Percentiles rank a stretch among this genome's conserved stretches.
phyloP scores from a whole-genome alignment of 1,140 invertebrate genomes.

The Pentalonia nigronervosa region DNA sequence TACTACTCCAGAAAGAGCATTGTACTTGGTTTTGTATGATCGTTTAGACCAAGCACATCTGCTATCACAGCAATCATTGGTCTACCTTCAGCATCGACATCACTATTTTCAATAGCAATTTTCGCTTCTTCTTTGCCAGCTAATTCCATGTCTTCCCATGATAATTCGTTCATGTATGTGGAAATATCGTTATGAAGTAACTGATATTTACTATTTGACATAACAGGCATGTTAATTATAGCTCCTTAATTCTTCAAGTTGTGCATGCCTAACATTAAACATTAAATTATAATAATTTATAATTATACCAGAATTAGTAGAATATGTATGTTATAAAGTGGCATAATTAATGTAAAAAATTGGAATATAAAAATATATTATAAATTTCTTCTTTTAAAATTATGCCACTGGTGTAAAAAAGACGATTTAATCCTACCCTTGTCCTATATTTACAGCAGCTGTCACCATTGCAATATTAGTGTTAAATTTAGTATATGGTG shows the following conservation, averaged over 20 bases:
- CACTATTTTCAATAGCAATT: too few species aligned
- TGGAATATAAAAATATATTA: too few species aligned
- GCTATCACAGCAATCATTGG: too few species aligned
- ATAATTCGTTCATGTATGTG: neutral
- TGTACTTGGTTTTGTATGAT: slow-evolving; percentile 62
- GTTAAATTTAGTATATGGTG: neutral
- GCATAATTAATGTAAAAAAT: too few species aligned
- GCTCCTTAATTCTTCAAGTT: neutral
- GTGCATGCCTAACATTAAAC: neutral
- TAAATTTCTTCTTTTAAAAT: too few species aligned
- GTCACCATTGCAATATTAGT: neutral
- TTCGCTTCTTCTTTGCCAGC: neutral
- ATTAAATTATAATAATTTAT: too few species aligned
- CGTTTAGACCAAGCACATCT: slow-evolving; percentile 62
- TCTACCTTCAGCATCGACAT: slow-evolving; percentile 59
- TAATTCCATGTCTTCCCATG: neutral
- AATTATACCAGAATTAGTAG: too few species aligned
- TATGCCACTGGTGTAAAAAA: too few species aligned
- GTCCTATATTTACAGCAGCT: too few species aligned
- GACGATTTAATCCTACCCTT: too few species aligned
- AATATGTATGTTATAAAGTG: too few species aligned
- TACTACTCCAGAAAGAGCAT: slow-evolving; percentile 61
- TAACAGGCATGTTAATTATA: neutral
- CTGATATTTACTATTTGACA: neutral
- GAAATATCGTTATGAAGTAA: neutral